A percentile compares a stretch with the other conserved stretches of the same genome.
Evolutionary conservation across 2,797 vertebrate species (phyloP).

Genomic region (Bradypodion pumilum): DNA sequence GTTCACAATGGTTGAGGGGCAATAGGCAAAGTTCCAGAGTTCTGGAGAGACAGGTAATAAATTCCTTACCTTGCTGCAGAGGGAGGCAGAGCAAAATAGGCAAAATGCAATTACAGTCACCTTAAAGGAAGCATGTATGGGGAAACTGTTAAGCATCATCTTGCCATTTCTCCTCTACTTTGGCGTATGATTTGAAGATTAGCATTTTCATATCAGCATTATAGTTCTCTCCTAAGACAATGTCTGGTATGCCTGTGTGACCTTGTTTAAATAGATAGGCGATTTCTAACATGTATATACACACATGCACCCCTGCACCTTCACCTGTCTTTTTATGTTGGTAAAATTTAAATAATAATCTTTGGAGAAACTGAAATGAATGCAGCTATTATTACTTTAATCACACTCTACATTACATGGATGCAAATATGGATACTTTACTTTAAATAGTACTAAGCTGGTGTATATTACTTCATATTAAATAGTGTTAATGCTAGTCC

Average conservation of each 20-base stretch:
- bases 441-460: no score
- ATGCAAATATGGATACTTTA: neutral
- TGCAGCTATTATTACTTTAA: neutral
- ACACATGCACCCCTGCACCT: no score
- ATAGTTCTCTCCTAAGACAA: neutral
- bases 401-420: neutral
- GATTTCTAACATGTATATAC: no score
- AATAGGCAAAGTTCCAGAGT: neutral
- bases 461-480: no score
- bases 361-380: neutral
- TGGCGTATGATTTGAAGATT: neutral
- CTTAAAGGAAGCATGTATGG: neutral
- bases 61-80: neutral
- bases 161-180: neutral
- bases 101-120: slow-evolving; percentile 12
- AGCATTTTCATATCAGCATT: neutral
- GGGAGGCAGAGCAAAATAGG: neutral
- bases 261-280: no score
- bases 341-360: slow-evolving; percentile 4
- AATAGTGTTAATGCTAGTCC: no score
- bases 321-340: neutral
- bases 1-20: neutral
- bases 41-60: neutral
- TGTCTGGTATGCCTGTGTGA: neutral
- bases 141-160: neutral